phyloP scores from a whole-genome alignment of 1,140 invertebrate genomes.

The Calliphora vicina region DNA sequence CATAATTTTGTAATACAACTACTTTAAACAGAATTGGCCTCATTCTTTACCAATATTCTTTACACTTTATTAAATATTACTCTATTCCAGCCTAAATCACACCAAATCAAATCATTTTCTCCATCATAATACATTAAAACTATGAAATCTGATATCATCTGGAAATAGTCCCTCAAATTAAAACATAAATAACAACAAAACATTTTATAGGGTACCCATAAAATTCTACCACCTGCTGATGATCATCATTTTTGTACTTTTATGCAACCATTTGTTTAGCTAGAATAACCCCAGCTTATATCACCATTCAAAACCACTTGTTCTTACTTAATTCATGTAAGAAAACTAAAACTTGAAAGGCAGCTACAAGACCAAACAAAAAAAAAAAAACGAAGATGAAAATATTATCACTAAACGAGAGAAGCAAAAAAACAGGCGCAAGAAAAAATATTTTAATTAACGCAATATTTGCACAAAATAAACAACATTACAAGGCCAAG shows the following conservation, averaged over 20 bases:
- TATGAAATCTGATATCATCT: too few species aligned
- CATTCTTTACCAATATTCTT: too few species aligned
- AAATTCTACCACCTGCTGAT: not conserved
- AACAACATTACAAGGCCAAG: slow-evolving; percentile 64
- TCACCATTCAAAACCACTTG: not conserved
- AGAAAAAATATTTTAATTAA: slow-evolving; percentile 64
- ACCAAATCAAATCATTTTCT: too few species aligned
- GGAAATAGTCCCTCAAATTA: too few species aligned
- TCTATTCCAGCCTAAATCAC: too few species aligned
- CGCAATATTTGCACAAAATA: slow-evolving; percentile 64
- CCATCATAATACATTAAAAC: too few species aligned
- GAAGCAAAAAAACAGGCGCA: slow-evolving; percentile 58
- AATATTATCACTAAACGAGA: slow-evolving; percentile 31
- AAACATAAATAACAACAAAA: not conserved
- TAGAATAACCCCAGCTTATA: not conserved
- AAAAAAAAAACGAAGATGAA: slow-evolving; percentile 8
- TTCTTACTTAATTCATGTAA: not conserved
- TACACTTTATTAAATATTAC: too few species aligned
- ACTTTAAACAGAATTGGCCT: too few species aligned
- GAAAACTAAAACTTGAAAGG: not conserved
- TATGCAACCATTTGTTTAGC: not conserved
- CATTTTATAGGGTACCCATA: not conserved
- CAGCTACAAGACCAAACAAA: too few species aligned
- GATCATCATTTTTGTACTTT: not conserved
- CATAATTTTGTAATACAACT: not conserved